phyloP scores from a whole-genome alignment of 2,113 vertebrate species.

The Sorex fumeus region DNA sequence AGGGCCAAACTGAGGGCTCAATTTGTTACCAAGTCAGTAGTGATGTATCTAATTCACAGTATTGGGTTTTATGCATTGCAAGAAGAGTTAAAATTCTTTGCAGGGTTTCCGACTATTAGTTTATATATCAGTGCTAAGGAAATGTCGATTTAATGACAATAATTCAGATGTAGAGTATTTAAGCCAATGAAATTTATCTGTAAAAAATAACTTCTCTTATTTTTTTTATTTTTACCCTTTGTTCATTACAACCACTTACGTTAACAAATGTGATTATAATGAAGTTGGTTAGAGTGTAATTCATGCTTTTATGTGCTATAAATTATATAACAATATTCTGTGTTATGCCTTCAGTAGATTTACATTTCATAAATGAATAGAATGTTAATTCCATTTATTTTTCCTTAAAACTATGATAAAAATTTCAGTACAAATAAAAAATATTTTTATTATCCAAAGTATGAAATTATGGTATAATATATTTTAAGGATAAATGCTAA shows the following conservation, averaged over 20 bases:
- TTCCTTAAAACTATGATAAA: background rate
- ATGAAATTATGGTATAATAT: background rate
- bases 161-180: conserved; percentile 77
- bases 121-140: conserved; percentile 80
- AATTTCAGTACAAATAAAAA: background rate
- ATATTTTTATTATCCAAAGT: background rate
- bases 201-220: background rate
- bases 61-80: conserved; percentile 13
- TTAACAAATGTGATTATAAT: background rate
- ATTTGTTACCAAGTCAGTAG: background rate
- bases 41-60: background rate
- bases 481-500: conserved; percentile 17
- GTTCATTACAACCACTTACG: background rate
- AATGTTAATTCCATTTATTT: background rate
- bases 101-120: conserved; percentile 81
- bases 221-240: conserved; percentile 50
- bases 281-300: background rate
- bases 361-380: background rate
- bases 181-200: conserved; percentile 80
- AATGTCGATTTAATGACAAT: conserved; percentile 57
- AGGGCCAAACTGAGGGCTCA: background rate
- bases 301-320: background rate
- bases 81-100: conserved; percentile 69
- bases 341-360: background rate
- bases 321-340: background rate